Evolutionary conservation across 2,113 vertebrate genomes (phyloP).

Genomic region (Patagioenas fasciata): DNA sequence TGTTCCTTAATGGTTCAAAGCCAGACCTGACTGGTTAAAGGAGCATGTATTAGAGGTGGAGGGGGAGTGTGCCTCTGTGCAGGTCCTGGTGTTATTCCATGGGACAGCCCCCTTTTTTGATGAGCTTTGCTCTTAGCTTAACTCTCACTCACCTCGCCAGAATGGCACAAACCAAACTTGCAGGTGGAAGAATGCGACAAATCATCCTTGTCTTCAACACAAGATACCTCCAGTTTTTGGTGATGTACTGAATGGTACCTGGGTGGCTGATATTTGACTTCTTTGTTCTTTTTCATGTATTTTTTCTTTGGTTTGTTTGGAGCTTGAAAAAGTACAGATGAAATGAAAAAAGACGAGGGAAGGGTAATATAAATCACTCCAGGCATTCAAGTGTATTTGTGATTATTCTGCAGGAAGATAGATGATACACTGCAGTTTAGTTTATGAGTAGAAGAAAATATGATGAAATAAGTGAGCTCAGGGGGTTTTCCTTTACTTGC

Average conservation of each 20-base stretch:
- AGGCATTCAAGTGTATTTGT: not conserved
- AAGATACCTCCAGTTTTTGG: not conserved
- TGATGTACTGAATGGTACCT: not conserved
- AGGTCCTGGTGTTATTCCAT: not conserved
- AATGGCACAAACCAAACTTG: not conserved
- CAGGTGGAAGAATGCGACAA: not conserved
- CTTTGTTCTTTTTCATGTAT: not conserved
- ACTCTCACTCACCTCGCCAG: fast-evolving
- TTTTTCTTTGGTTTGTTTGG: not conserved
- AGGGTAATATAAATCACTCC: slow-evolving; percentile 9
- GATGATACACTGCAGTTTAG: slow-evolving; percentile 9
- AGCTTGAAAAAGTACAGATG: not conserved
- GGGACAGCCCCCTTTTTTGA: not conserved
- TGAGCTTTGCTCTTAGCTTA: not conserved
- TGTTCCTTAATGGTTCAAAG: not conserved
- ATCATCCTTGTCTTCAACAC: not conserved
- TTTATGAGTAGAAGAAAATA: slow-evolving; percentile 15
- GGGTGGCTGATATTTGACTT: not conserved
- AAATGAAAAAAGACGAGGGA: not conserved
- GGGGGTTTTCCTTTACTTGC: slow-evolving; percentile 17
- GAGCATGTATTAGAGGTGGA: fast-evolving
- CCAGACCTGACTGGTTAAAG: not conserved
- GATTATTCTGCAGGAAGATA: slow-evolving; percentile 19
- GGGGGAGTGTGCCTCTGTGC: not conserved
- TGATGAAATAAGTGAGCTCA: not conserved